phyloP scores from a whole-genome alignment of 2,797 vertebrate genomes.

The Nannoperca australis region DNA sequence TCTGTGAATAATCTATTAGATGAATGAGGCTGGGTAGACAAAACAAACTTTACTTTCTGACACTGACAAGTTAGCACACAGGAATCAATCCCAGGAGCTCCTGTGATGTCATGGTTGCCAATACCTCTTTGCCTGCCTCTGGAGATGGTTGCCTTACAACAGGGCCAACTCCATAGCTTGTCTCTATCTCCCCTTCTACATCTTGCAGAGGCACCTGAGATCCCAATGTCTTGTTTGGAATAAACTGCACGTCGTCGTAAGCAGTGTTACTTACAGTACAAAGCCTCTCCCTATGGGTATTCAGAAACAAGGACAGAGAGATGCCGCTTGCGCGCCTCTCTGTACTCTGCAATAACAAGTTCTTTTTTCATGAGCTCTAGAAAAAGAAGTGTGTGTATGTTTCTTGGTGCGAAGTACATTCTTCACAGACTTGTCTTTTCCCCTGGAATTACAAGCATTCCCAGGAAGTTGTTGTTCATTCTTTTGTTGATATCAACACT shows the following conservation, averaged over 20 bases:
- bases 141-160: conserved; percentile 80
- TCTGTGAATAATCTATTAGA: conserved; percentile 42
- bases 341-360: conserved; percentile 61
- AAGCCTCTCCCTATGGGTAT: conserved; percentile 68
- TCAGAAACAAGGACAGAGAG: conserved; percentile 59
- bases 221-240: conserved; percentile 67
- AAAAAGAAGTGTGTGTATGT: conserved; percentile 45
- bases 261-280: conserved; percentile 71
- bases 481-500: conserved; percentile 54
- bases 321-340: conserved; percentile 41
- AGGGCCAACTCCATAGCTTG: conserved; percentile 59
- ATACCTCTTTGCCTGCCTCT: conserved; percentile 60
- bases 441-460: conserved; percentile 66
- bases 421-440: conserved; percentile 58
- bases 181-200: conserved; percentile 55
- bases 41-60: conserved; percentile 70
- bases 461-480: conserved; percentile 65
- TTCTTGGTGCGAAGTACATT: conserved; percentile 46
- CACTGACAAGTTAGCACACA: conserved; percentile 60
- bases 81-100: conserved; percentile 56
- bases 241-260: conserved; percentile 64
- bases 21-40: conserved; percentile 28
- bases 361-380: conserved; percentile 44
- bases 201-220: conserved; percentile 61
- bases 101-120: conserved; percentile 70